Evolutionary conservation across 2,888 invertebrate species (phyloP).

Genomic region (Cerastoderma edule): DNA sequence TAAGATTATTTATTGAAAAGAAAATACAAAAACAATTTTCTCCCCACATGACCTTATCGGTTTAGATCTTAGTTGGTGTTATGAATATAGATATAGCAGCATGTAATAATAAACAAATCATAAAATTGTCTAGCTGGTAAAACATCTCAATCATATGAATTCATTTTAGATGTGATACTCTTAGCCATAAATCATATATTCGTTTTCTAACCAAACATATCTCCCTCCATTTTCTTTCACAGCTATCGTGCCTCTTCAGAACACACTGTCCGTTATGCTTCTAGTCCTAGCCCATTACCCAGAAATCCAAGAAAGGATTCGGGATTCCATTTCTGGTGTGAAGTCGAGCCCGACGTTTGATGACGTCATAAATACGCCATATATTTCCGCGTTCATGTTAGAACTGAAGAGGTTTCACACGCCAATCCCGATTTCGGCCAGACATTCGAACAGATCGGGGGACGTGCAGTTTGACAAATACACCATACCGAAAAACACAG

Average conservation of each 20-base stretch:
- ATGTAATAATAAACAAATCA: no score
- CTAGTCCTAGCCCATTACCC: slow-evolving; percentile 68
- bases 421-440: slow-evolving; percentile 72
- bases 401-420: slow-evolving; percentile 71
- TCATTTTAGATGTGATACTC: no score
- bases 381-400: slow-evolving; percentile 67
- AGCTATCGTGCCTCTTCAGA: slow-evolving; percentile 65
- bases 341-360: slow-evolving; percentile 58
- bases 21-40: no score
- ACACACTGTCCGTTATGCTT: slow-evolving; percentile 61
- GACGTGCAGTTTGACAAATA: slow-evolving; percentile 61
- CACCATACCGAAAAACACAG: slow-evolving; percentile 63
- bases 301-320: slow-evolving; percentile 67
- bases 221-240: slow-evolving; percentile 40
- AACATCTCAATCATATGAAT: no score
- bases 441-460: slow-evolving; percentile 69
- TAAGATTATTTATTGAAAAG: no score
- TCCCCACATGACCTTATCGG: no score
- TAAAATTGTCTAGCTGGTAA: no score
- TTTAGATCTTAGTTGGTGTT: no score
- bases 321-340: slow-evolving; percentile 64
- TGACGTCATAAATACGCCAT: slow-evolving; percentile 64
- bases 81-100: no score
- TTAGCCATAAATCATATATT: no score
- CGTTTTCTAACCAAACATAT: no score